Evolutionary conservation across 2,113 vertebrate genomes (phyloP).

Genomic region (Neodon shergylaensis): DNA sequence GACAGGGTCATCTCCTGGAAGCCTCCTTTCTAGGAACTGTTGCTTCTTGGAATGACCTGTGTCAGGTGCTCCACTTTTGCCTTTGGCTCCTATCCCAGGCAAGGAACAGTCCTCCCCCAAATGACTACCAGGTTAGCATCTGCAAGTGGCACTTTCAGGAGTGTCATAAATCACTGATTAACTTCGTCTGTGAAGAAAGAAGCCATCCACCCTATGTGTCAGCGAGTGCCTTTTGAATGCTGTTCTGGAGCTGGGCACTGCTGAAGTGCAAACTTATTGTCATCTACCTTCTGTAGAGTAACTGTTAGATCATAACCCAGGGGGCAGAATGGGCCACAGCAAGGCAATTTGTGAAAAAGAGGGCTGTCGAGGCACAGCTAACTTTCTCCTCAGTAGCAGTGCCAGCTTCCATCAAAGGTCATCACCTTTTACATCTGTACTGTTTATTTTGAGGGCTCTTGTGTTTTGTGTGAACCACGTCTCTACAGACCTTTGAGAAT

Average conservation of each 20-base stretch:
- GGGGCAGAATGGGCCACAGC: conserved; percentile 2
- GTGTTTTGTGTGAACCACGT: not conserved
- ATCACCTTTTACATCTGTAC: not conserved
- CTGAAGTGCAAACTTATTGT: not conserved
- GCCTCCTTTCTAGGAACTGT: not conserved
- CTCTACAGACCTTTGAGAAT: not conserved
- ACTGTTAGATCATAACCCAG: not conserved
- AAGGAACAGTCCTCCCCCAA: not conserved
- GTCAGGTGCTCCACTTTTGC: not conserved
- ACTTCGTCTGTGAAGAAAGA: not conserved
- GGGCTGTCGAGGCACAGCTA: conserved; percentile 42
- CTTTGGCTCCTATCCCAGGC: not conserved
- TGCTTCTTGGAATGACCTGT: not conserved
- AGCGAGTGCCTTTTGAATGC: conserved; percentile 12
- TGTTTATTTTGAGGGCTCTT: not conserved
- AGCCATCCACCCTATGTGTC: conserved; percentile 83
- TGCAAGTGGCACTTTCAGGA: conserved; percentile 86
- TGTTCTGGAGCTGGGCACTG: not conserved
- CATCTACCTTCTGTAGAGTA: not conserved
- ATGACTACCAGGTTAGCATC: conserved; percentile 56
- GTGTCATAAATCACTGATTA: not conserved
- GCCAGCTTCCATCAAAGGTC: not conserved
- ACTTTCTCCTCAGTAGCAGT: not conserved
- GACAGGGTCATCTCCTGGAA: not conserved
- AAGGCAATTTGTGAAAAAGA: conserved; percentile 42